A percentile compares a stretch with the other conserved stretches of the same genome.
These are phyloP conservation scores for Xyrichtys novacula DNA, from an alignment of 2,797 vertebrate genomes.

Conservation along the genomic window DNA sequence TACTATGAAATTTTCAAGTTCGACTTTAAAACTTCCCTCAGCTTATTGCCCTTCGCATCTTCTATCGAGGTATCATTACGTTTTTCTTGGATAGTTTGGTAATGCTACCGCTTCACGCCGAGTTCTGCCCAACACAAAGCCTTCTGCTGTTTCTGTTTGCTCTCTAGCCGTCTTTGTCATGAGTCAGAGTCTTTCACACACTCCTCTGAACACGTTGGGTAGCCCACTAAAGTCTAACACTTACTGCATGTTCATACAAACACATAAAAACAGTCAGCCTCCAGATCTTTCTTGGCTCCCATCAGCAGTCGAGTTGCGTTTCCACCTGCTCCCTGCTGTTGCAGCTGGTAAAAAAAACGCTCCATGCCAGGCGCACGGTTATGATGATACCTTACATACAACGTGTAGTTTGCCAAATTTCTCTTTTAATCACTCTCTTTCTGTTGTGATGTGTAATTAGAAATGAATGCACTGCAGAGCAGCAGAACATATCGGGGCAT, in stretches of 20 bases:
- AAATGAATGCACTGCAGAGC: slow-evolving; percentile 47
- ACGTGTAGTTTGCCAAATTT: slow-evolving; percentile 64
- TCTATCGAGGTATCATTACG: background rate
- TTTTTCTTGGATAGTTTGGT: slow-evolving; percentile 13
- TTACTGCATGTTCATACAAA: slow-evolving; percentile 44
- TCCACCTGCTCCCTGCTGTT: slow-evolving; percentile 76
- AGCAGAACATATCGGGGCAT: slow-evolving; percentile 24
- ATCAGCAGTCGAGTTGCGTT: slow-evolving; percentile 65
- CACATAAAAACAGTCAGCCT: slow-evolving; percentile 44
- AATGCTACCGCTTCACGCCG: slow-evolving; percentile 1
- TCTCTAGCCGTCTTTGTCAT: slow-evolving; percentile 25
- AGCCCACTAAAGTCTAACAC: slow-evolving; percentile 14
- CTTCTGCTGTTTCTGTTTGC: background rate
- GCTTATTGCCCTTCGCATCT: too few relatives aligned
- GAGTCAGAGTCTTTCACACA: slow-evolving; percentile 22
- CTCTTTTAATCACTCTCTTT: slow-evolving; percentile 66
- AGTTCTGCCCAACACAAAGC: background rate
- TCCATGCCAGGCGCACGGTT: slow-evolving; percentile 60
- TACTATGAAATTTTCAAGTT: background rate
- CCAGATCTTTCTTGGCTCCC: slow-evolving; percentile 72
- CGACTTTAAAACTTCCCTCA: too few relatives aligned
- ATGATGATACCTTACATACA: slow-evolving; percentile 69
- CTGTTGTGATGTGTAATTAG: slow-evolving; percentile 48
- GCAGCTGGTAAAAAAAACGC: slow-evolving; percentile 70
- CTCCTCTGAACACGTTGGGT: background rate